Conservation (phyloP, 2,888 invertebrate species). For the Sinelater perroti region DNA sequence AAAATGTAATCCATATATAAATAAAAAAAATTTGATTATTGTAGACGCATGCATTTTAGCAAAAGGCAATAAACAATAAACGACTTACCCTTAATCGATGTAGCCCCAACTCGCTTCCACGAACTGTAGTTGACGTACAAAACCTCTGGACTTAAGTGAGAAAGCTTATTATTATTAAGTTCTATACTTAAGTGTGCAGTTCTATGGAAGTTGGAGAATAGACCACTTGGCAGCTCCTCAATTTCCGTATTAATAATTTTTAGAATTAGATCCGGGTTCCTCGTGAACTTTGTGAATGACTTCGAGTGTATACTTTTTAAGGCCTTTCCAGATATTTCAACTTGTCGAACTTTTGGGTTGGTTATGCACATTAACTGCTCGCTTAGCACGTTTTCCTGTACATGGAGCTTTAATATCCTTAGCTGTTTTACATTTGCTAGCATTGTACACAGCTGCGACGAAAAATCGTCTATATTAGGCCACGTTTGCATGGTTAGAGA, state of each 20-base stretch:
- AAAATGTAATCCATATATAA: too few relatives aligned
- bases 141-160: constrained; percentile 81
- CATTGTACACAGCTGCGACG: constrained; percentile 72
- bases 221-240: constrained; percentile 79
- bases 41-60: too few relatives aligned
- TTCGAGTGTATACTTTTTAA: constrained; percentile 79
- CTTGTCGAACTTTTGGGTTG: constrained; percentile 75
- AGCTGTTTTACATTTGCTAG: constrained; percentile 77
- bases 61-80: too few relatives aligned
- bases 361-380: constrained; percentile 81
- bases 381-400: constrained; percentile 77
- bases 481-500: constrained; percentile 77
- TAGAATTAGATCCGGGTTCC: constrained; percentile 78
- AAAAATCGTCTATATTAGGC: constrained; percentile 73
- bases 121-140: constrained; percentile 87
- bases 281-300: constrained; percentile 78
- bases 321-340: constrained; percentile 81
- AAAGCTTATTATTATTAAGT: constrained; percentile 81
- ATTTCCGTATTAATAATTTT: constrained; percentile 81
- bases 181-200: constrained; percentile 85
- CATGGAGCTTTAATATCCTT: constrained; percentile 78
- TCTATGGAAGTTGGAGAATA: constrained; percentile 79
- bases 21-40: too few relatives aligned
- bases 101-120: constrained; percentile 89
- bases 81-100: constrained; percentile 78